Conservation (phyloP, 2,113 vertebrate genomes). For the Oryzias melastigma region DNA sequence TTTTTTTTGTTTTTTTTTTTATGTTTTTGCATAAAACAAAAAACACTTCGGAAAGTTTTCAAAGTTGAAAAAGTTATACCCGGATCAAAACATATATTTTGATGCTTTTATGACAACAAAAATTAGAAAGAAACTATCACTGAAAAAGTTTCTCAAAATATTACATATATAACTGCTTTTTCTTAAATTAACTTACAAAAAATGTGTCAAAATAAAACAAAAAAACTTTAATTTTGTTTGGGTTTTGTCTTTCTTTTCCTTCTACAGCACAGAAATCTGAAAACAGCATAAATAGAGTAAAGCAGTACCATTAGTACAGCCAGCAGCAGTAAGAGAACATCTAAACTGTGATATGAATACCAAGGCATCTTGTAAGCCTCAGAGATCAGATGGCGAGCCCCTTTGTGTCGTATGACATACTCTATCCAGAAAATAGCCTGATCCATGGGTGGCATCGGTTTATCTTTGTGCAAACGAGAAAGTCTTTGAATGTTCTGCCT, state of each 20-base stretch:
- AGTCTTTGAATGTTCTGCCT: conserved; percentile 65
- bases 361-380: conserved; percentile 67
- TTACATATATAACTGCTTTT: too few relatives aligned
- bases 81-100: too few relatives aligned
- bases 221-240: not conserved
- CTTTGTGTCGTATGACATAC: conserved; percentile 71
- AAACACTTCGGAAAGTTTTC: too few relatives aligned
- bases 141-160: too few relatives aligned
- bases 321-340: conserved; percentile 58
- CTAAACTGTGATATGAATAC: conserved; percentile 67
- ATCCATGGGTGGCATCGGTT: conserved; percentile 60
- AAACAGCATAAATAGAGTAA: not conserved
- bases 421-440: conserved; percentile 70
- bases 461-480: conserved; percentile 67
- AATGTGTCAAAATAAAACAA: too few relatives aligned
- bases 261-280: not conserved
- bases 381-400: conserved; percentile 64
- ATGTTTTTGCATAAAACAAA: too few relatives aligned
- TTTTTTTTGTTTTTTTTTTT: too few relatives aligned
- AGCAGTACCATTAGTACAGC: not conserved
- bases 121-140: too few relatives aligned
- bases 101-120: too few relatives aligned
- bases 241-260: conserved; percentile 3
- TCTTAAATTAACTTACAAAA: too few relatives aligned
- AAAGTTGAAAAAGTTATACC: too few relatives aligned